Evolutionary conservation across 2,888 invertebrate species (phyloP), one percentile per base, ranked within the genome.

Genomic region (Teleiodes luculella): DNA sequence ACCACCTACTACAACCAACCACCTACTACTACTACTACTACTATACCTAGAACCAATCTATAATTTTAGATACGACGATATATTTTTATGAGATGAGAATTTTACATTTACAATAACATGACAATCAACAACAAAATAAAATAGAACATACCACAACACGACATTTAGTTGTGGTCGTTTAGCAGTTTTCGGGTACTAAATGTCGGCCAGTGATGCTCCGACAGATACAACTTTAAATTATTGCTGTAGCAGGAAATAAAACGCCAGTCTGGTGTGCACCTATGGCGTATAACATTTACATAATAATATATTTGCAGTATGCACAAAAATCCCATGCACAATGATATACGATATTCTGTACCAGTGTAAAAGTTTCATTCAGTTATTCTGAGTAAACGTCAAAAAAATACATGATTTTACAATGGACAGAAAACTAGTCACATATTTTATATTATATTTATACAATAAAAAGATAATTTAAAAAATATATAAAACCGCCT

Each of bases 151-250:
- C 30, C 24, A 37, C 13, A 46, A 35, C 24, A 18, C 43, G 30
- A 33, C 16, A 20, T 31, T 20, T 39, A 48, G 39, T 16, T 46
- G 28, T 13, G 28, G 30, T 50, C 54, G 43, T 51, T 54, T 54
- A 45, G 54, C 50, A 51, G 50, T 50, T 46, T 46, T 50, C 50
- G 54, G 45, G 36, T 51, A 54, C 36, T 54, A 50, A 54, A 54
- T 36, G 54, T 54, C 54, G 45, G 3, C 13, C 30, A 6, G 18
- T 54, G 54, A 49, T 54, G n/a, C 54, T 30, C 13, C 16, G 13
- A 10, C 35, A 53, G 54, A 54, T 54, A 54, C 49, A 54, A 43
- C 41, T 49, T 49, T 49, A 49, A 54, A 49, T 43, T 54, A 54
- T 49, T 43, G 49, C 48, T 30, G 30, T 18, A 18, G n/a, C 41